Evolutionary conservation across 1,140 invertebrate species (phyloP), one percentile per base, ranked within the genome.

Genomic region (Apis dorsata): DNA sequence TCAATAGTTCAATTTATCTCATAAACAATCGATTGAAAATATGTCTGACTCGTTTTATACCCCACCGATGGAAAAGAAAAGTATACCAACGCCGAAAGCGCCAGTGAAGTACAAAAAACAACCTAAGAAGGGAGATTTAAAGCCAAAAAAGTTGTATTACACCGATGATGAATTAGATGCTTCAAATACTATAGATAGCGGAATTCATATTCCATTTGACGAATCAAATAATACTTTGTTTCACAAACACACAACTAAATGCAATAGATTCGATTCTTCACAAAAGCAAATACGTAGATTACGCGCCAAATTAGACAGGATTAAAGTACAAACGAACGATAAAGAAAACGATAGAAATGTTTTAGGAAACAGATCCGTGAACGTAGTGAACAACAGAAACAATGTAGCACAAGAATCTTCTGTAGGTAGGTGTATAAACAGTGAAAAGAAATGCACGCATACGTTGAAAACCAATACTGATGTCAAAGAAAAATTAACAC

Each of bases 91-190:
- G 44, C 90, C 90, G 1, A 81, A 73, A 10, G 90, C 91, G 24
- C 91, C 91, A 3, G 75, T 86, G 4, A 91, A 91, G 55, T n/a
- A 66, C 19, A 90, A 75, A 5, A 86, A 85, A 57, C 79, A 24
- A 5, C 59, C 79, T 0, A 79, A 83, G 12, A 90, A 86, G 59
- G 62, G 49, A 0, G 83, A 85, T 53, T 69, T 91, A 60, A 90
- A 84, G 60, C 91, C 90, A 11, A 91, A 90, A 81, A 91, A 88
- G 59, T 87, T 91, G 62, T 60, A 73, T 0, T 91, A 88, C 71
- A 57, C 80, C 4, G 85, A 90, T 8, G 74, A 84, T 49, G 90
- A 91, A 12, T 55, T 60, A 15, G 63, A 86, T 5, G 59, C 2
- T 10, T 19, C 17, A 8, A 53, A 4, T 49, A 10, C 1, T 44